A percentile compares a stretch with the other conserved stretches of the same genome.
Evolutionary conservation across 1,140 invertebrate genomes (phyloP).

Genomic region (Drosophila bifasciata): DNA sequence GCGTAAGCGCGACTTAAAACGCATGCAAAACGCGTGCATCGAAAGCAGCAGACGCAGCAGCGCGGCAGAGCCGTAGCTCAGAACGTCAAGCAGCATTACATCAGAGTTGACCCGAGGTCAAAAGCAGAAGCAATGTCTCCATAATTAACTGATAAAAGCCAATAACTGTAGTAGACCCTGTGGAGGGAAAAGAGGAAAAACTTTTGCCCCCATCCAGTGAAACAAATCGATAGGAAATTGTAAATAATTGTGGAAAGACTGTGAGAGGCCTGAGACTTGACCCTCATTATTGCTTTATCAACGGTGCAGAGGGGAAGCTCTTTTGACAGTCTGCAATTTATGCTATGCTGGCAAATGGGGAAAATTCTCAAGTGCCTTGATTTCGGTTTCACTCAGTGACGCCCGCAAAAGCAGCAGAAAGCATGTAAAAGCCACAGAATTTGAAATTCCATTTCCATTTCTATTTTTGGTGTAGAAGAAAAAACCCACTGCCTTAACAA

Average conservation of each 20-base stretch:
- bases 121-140: constrained; percentile 26
- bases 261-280: constrained; percentile 29
- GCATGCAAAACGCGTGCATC: constrained; percentile 76
- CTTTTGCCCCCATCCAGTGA: no score
- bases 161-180: constrained; percentile 45
- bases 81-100: constrained; percentile 46
- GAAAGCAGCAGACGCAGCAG: constrained; percentile 10
- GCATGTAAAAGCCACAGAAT: constrained; percentile 12
- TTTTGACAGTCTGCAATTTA: constrained; percentile 46
- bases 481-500: constrained; percentile 19
- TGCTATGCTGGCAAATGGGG: constrained; percentile 37
- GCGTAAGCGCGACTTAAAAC: constrained; percentile 61
- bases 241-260: constrained; percentile 64
- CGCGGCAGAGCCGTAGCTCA: neutral
- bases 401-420: constrained; percentile 32
- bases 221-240: constrained; percentile 71
- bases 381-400: constrained; percentile 23
- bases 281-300: constrained; percentile 77
- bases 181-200: no score
- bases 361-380: constrained; percentile 68
- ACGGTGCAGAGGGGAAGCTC: constrained; percentile 16
- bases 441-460: constrained; percentile 31
- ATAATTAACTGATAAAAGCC: constrained; percentile 53
- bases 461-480: constrained; percentile 56
- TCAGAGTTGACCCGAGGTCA: constrained; percentile 64